Base-by-base conservation (phyloP, 2,113 vertebrate genomes). In the Oryzias javanicus region DNA sequence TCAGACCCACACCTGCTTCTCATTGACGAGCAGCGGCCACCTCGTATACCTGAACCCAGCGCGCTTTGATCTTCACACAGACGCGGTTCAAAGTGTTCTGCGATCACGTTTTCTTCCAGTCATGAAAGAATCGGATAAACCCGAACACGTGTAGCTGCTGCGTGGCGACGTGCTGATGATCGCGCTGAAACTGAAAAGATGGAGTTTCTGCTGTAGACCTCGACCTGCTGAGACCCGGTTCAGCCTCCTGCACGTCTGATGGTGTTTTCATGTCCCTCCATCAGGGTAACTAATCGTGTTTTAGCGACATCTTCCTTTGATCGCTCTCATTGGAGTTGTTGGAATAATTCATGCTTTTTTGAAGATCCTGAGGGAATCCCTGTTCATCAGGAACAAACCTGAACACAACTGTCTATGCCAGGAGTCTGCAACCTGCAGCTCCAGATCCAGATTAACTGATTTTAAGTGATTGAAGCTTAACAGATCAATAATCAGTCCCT, bases 1-100 rank as follows among this genome's bases (percentile, higher is more conserved):
- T 79, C 70, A 35, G 76, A 49, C 49, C 77, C 44, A 88, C 88
- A 90, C 85, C 86, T 91, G 89, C 79, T 86, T 86, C 82, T 89
- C 83, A 81, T 91, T 86, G 83, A 60, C 68, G 80, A 53, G 64
- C 60, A 13, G 60, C 72, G 55, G 71, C 72, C 60, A 67, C 64
- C 62, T 70, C 42, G 66, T 85, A 57, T 61, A 58, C 72, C 61
- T 72, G 22, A 55, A 64, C 18, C 46, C 53, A 50, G 77, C 1
- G 0, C 22, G n/a, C 84, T 89, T 91, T 90, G 74, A 89, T 89
- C 75, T 90, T 89, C 73, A 86, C 60, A 58, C 67, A 62, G 48
- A 41, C 45, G 75, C 67, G 72, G 74, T 87, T 78, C 3, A 48
- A 78, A 45, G 74, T 49, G 64, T 78, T 78, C 75, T 35, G 64